Base-by-base conservation (phyloP, 2,888 invertebrate genomes). In the Drosophila neonasuta region DNA sequence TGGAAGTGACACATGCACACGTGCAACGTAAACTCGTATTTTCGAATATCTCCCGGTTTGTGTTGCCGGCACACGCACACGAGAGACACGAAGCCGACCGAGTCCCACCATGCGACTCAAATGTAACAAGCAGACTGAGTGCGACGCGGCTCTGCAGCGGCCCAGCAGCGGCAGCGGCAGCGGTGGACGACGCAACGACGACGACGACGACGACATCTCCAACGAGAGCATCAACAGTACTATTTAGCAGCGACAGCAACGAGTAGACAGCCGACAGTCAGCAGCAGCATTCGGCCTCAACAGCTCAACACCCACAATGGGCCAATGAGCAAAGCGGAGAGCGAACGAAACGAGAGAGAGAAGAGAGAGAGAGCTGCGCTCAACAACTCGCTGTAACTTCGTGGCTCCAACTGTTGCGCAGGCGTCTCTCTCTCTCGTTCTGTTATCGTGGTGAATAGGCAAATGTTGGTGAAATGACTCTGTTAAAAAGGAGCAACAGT, bases 61-160 rank as follows among this genome's bases (percentile, higher is more conserved):
- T 36, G 36, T 76, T 54, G 77, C 74, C 80, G 79, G 77, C 64
- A 61, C 60, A 51, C 70, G 56, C 56, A 56, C 48, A 56, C 48
- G 61, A 61, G 48, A 69, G 62, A 68, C 80, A 74, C 85, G 74
- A 70, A 69, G 68, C 59, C 80, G 69, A 71, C 62, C 64, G 71
- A 66, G 76, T 67, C 65, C 63, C 68, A 68, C 80, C 86, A 76
- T 70, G 75, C 76, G 75, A 67, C 57, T 65, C 78, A 78, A 78
- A 70, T 80, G 78, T 80, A 71, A 54, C 78, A 80, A 77, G 68
- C 87, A 81, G 87, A 86, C 85, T 86, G 77, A 81, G 76, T 58
- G 42, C 52, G 42, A 46, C 63, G 52, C 58, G 50, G 61, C 52
- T 54, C 46, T 32, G 73, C 52, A 64, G 41, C 44, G 17, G 30